Conservation (phyloP, 1,140 invertebrate species). For the Yoshiicerus persimilis region DNA sequence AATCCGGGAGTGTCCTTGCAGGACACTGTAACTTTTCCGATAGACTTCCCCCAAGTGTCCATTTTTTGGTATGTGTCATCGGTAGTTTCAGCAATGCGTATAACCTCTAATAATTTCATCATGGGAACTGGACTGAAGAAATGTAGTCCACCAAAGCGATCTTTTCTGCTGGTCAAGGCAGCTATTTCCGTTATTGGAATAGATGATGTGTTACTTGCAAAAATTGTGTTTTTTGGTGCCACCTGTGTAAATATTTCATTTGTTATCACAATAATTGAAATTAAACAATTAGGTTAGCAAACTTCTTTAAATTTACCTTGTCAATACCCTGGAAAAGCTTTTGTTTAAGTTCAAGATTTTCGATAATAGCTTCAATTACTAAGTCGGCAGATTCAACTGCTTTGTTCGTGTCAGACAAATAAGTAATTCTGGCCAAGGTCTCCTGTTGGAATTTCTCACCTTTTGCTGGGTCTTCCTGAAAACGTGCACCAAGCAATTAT, state of each 20-base stretch:
- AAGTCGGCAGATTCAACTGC: slow-evolving; percentile 71
- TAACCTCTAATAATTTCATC: slow-evolving; percentile 82
- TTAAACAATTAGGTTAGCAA: slow-evolving; percentile 6
- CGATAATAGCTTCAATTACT: slow-evolving; percentile 84
- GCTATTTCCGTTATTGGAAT: slow-evolving; percentile 83
- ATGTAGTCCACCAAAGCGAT: slow-evolving; percentile 78
- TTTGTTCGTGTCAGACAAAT: slow-evolving; percentile 62
- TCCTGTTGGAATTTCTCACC: slow-evolving; percentile 67
- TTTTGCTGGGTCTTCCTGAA: slow-evolving; percentile 61
- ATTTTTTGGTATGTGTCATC: slow-evolving; percentile 61
- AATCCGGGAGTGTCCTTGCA: slow-evolving; percentile 55
- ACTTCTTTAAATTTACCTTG: slow-evolving; percentile 43
- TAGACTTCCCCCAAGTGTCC: slow-evolving; percentile 61
- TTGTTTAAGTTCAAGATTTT: slow-evolving; percentile 78
- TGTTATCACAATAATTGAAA: neutral
- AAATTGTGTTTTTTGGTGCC: slow-evolving; percentile 70
- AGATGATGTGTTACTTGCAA: slow-evolving; percentile 88
- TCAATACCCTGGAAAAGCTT: slow-evolving; percentile 69
- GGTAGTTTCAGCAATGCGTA: slow-evolving; percentile 58
- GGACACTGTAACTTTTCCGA: slow-evolving; percentile 63
- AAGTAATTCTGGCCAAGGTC: slow-evolving; percentile 63
- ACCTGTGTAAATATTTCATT: slow-evolving; percentile 57
- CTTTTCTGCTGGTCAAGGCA: slow-evolving; percentile 57
- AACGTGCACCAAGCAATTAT: neutral
- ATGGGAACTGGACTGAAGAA: slow-evolving; percentile 92